phyloP scores from a whole-genome alignment of 2,797 vertebrate species.

The Sebastes oblongus region DNA sequence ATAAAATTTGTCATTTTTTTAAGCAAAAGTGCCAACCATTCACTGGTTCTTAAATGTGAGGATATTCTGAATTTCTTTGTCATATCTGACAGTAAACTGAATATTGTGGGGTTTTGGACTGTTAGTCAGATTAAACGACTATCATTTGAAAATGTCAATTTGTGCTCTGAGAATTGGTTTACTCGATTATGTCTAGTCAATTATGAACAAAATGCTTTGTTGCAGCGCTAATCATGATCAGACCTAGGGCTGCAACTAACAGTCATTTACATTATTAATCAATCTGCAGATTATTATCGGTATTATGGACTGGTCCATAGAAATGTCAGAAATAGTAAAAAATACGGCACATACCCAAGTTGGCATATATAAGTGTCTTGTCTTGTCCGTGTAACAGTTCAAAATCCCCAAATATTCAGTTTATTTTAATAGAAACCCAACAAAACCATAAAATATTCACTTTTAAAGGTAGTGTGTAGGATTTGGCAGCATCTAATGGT shows the following conservation, averaged over 20 bases:
- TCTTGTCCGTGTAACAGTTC: background rate
- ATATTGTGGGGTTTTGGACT: background rate
- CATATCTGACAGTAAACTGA: background rate
- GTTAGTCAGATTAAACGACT: background rate
- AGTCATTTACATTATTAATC: background rate
- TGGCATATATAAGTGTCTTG: background rate
- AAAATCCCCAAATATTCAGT: background rate
- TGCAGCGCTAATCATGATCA: background rate
- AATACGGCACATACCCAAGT: background rate
- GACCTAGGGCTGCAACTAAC: background rate
- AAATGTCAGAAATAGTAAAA: background rate
- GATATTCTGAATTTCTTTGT: background rate
- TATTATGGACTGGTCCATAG: background rate
- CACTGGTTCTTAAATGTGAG: background rate
- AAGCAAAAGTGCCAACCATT: background rate
- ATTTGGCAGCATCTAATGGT: too few species aligned
- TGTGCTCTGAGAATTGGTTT: background rate
- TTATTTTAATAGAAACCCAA: too few species aligned
- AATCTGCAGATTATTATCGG: background rate
- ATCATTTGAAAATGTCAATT: background rate
- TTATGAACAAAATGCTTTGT: background rate
- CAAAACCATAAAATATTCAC: background rate
- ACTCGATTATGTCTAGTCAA: background rate
- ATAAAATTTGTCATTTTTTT: background rate
- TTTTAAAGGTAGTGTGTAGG: background rate